phyloP scores from a whole-genome alignment of 1,140 invertebrate genomes.

The Lordiphosa mommai region DNA sequence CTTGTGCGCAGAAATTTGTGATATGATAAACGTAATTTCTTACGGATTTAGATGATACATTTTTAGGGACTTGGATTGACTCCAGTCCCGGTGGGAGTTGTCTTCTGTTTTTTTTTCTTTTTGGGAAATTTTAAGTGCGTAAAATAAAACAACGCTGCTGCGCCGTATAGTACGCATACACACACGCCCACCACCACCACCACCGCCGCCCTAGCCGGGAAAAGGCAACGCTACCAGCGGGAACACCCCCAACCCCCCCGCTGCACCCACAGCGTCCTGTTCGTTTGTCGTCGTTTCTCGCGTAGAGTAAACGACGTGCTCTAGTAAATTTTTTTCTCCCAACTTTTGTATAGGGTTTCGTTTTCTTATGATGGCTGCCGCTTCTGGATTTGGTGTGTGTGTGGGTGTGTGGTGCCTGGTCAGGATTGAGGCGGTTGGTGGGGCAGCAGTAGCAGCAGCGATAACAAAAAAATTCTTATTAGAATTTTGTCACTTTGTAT shows the following conservation, averaged over 20 bases:
- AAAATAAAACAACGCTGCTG: slow-evolving; percentile 32
- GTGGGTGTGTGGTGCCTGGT: too few relatives aligned
- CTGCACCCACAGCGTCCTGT: not conserved
- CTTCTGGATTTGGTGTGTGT: slow-evolving; percentile 1
- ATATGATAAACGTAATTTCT: not conserved
- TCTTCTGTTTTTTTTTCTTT: not conserved
- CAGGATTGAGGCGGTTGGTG: not conserved
- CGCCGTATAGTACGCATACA: slow-evolving; percentile 22
- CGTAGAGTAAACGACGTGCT: slow-evolving; percentile 57
- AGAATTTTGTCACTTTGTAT: slow-evolving; percentile 66
- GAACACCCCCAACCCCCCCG: not conserved
- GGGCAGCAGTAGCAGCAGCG: slow-evolving; percentile 16
- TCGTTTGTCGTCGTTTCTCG: slow-evolving; percentile 49
- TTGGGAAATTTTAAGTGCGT: slow-evolving; percentile 35
- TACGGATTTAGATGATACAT: too few relatives aligned
- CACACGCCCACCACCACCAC: slow-evolving; percentile 20
- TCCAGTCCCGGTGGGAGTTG: too few relatives aligned
- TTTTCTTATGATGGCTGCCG: slow-evolving; percentile 13
- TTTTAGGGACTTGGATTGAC: too few relatives aligned
- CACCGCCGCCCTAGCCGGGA: slow-evolving; percentile 8
- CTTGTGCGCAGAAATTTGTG: slow-evolving; percentile 44
- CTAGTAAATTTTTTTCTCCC: slow-evolving; percentile 48
- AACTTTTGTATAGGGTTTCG: slow-evolving; percentile 35
- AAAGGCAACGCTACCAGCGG: not conserved
- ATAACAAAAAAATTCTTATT: slow-evolving; percentile 68